Evolutionary conservation across 2,113 vertebrate species (phyloP).

Genomic region (Pithys albifrons): DNA sequence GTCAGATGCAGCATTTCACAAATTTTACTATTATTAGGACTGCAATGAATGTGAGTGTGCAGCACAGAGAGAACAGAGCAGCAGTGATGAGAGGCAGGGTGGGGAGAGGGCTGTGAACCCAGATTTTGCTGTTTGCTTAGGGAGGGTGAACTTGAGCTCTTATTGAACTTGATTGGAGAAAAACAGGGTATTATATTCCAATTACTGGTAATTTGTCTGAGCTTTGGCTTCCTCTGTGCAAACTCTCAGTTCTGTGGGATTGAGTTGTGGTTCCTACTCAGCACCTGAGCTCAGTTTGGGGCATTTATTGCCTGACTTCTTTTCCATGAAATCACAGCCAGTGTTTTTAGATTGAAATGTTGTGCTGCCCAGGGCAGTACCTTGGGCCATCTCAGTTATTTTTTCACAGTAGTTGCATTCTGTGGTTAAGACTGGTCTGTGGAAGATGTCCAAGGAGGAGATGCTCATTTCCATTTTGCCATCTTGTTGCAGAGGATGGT

Average conservation of each 20-base stretch:
- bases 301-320: background rate
- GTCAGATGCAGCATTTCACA: background rate
- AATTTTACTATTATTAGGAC: background rate
- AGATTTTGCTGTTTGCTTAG: accelerated
- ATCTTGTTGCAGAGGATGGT: background rate
- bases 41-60: background rate
- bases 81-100: too few relatives aligned
- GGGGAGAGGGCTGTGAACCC: background rate
- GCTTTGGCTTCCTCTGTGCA: background rate
- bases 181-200: background rate
- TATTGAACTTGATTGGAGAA: background rate
- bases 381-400: background rate
- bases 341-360: background rate
- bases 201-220: background rate
- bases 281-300: background rate
- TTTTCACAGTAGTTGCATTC: background rate
- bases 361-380: background rate
- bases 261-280: background rate
- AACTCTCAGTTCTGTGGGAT: background rate
- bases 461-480: background rate
- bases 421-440: background rate
- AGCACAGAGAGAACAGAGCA: background rate
- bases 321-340: background rate
- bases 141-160: background rate
- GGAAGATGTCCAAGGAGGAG: background rate